Conservation (phyloP, 2,888 invertebrate species). For the Dynastes tityus region DNA sequence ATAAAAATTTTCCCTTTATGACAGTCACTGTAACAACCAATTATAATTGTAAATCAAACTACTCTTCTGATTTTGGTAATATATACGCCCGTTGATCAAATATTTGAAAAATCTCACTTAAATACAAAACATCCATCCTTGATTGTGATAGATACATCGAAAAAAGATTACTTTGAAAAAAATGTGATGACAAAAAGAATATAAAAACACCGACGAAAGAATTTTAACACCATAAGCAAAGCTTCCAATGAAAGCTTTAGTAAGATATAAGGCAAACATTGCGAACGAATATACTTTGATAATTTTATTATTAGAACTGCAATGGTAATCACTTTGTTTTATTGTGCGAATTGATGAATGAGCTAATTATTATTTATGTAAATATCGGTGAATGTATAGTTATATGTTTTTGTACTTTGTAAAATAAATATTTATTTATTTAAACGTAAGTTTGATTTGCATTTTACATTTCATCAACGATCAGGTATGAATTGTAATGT, state of each 20-base stretch:
- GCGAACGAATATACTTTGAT: background rate
- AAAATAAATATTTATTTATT: conserved; percentile 63
- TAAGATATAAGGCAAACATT: background rate
- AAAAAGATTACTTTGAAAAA: background rate
- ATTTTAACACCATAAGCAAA: background rate
- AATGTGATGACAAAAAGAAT: background rate
- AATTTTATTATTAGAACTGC: background rate
- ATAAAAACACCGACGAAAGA: background rate
- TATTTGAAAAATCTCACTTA: too few species aligned
- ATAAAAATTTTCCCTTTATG: too few species aligned
- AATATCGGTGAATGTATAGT: conserved; percentile 63
- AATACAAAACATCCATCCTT: background rate
- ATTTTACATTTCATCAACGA: background rate
- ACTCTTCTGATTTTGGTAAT: background rate
- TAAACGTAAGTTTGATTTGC: conserved; percentile 41
- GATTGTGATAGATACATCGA: conserved; percentile 13
- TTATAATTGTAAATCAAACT: background rate
- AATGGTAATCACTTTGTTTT: conserved; percentile 21
- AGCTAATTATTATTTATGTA: conserved; percentile 58
- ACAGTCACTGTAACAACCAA: too few species aligned
- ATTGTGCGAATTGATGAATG: conserved; percentile 39
- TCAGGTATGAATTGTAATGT: too few species aligned
- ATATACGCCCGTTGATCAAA: background rate
- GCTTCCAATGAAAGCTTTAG: background rate
- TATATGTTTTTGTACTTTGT: conserved; percentile 60